Evolutionary conservation across 2,797 vertebrate species (phyloP).

Genomic region (Myioborus miniatus): DNA sequence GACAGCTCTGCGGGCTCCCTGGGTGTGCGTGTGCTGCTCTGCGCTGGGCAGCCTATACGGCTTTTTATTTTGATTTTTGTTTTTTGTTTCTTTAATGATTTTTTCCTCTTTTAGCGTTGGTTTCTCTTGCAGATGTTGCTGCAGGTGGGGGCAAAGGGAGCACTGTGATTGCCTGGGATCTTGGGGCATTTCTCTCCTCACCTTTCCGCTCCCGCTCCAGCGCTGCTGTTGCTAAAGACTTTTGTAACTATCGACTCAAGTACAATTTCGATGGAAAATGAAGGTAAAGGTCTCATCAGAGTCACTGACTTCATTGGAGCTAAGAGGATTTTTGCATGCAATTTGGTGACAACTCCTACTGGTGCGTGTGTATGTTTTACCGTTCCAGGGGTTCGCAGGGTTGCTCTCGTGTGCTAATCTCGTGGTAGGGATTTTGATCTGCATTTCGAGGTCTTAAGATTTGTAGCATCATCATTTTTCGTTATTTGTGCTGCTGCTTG

Average conservation of each 20-base stretch:
- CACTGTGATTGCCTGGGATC: slow-evolving; percentile 72
- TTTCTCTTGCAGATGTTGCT: slow-evolving; percentile 79
- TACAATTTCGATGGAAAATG: slow-evolving; percentile 81
- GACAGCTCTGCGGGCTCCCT: background rate
- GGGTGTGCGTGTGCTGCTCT: background rate
- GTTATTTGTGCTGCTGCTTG: background rate
- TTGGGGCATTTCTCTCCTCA: slow-evolving; percentile 68
- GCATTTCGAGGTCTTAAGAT: background rate
- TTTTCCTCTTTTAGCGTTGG: slow-evolving; percentile 34
- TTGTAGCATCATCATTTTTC: background rate
- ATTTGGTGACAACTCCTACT: slow-evolving; percentile 15
- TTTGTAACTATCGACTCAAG: slow-evolving; percentile 71
- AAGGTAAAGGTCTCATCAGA: slow-evolving; percentile 77
- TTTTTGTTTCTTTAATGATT: background rate
- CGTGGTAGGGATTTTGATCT: background rate
- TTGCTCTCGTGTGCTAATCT: background rate
- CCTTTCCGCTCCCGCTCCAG: slow-evolving; percentile 51
- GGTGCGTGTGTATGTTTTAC: slow-evolving; percentile 33
- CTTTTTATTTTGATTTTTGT: too few species aligned
- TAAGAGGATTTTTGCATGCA: slow-evolving; percentile 65
- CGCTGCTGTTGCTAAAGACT: slow-evolving; percentile 73
- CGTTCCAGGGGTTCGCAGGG: background rate
- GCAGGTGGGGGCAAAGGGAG: slow-evolving; percentile 74
- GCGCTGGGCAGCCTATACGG: background rate
- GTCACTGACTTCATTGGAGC: slow-evolving; percentile 47